Conservation (phyloP, 2,888 invertebrate species). For the Metallyticus violacea region DNA sequence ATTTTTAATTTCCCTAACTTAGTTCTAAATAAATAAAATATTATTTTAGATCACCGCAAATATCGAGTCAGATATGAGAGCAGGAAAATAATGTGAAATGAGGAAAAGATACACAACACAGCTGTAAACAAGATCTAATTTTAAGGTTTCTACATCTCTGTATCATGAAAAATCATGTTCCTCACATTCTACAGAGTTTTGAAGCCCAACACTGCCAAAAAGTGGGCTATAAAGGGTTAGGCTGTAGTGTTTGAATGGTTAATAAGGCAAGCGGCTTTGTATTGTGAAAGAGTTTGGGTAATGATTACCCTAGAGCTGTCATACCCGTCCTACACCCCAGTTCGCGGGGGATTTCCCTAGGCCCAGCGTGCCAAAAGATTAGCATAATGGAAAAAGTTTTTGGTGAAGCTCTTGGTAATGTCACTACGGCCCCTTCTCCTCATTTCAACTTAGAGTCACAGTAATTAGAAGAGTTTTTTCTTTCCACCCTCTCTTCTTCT, state of each 20-base stretch:
- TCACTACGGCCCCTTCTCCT: conserved; percentile 22
- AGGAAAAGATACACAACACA: no score
- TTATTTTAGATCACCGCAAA: no score
- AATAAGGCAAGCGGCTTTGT: background rate
- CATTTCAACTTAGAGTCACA: conserved; percentile 29
- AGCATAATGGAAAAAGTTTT: conserved; percentile 35
- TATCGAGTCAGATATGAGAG: no score
- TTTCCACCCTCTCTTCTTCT: background rate
- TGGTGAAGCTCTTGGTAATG: conserved; percentile 25
- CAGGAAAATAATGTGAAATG: no score
- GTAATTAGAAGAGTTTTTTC: conserved; percentile 33
- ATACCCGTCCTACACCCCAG: conserved; percentile 18
- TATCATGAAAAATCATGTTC: no score
- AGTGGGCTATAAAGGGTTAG: background rate
- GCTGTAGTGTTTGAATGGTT: conserved; percentile 13
- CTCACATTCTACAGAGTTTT: no score
- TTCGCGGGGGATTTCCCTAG: conserved; percentile 11
- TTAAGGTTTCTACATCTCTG: no score
- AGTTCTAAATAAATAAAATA: no score
- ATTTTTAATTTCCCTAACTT: no score
- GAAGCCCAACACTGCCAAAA: background rate
- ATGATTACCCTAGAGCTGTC: conserved; percentile 30
- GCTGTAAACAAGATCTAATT: no score
- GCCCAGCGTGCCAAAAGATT: conserved; percentile 27
- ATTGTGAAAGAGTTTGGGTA: conserved; percentile 20